phyloP scores from a whole-genome alignment of 2,888 invertebrate genomes.

The Scotopteryx bipunctaria region DNA sequence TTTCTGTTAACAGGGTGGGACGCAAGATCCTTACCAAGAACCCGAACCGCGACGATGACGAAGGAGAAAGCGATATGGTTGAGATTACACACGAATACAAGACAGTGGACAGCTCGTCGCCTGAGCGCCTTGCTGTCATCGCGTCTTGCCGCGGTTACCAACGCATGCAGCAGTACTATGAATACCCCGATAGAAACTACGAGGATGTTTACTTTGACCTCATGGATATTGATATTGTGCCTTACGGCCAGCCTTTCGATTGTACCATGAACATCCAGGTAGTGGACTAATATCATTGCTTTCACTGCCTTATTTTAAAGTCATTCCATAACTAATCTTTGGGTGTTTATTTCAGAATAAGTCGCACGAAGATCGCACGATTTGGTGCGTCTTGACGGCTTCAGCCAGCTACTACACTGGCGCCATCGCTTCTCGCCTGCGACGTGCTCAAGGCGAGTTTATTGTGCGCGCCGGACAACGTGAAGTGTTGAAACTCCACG shows the following conservation, averaged over 20 bases:
- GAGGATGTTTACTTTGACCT: slow-evolving; percentile 87
- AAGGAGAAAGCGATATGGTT: slow-evolving; percentile 85
- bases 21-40: slow-evolving; percentile 87
- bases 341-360: slow-evolving; percentile 73
- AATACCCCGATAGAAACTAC: slow-evolving; percentile 81
- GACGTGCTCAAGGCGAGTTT: slow-evolving; percentile 84
- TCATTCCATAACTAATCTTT: too few relatives aligned
- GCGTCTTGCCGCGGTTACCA: slow-evolving; percentile 86
- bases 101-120: slow-evolving; percentile 84
- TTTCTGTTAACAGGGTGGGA: slow-evolving; percentile 81
- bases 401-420: slow-evolving; percentile 88
- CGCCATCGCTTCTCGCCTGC: slow-evolving; percentile 85
- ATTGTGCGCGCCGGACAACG: slow-evolving; percentile 84
- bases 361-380: slow-evolving; percentile 84
- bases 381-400: slow-evolving; percentile 85
- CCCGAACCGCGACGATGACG: slow-evolving; percentile 84
- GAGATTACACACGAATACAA: slow-evolving; percentile 87
- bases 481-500: slow-evolving; percentile 84
- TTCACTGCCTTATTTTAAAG: background rate
- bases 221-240: slow-evolving; percentile 86
- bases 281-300: slow-evolving; percentile 4
- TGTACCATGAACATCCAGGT: slow-evolving; percentile 86
- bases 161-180: slow-evolving; percentile 84
- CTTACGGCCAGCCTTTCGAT: slow-evolving; percentile 86
- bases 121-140: slow-evolving; percentile 86